These are phyloP conservation scores for Trichosurus vulpecula DNA, from an alignment of 2,797 vertebrate species.

Conservation along the genomic window DNA sequence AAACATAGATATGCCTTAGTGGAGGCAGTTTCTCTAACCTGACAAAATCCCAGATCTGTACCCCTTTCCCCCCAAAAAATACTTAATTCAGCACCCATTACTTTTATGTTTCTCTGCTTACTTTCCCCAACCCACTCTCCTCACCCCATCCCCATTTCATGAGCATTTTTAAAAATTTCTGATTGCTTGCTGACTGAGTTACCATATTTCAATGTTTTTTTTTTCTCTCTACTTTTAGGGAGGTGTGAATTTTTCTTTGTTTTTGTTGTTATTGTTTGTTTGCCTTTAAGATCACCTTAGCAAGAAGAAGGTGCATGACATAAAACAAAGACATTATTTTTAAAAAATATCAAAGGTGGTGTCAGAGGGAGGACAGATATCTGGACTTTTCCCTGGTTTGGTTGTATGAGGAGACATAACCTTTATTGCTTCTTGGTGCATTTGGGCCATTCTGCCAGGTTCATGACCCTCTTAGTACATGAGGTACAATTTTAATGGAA, in stretches of 20 bases:
- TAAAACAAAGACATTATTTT: neutral
- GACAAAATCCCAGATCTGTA: neutral
- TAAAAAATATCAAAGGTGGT: neutral
- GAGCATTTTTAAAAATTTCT: neutral
- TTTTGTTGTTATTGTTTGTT: neutral
- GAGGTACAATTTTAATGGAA: neutral
- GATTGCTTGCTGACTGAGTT: neutral
- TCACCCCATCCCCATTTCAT: neutral
- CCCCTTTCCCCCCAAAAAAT: neutral
- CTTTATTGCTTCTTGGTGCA: neutral
- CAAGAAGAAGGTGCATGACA: neutral
- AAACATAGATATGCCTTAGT: neutral
- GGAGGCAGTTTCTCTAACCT: neutral
- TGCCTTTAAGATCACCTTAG: neutral
- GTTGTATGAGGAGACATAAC: neutral
- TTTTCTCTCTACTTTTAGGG: neutral
- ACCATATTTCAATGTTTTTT: neutral
- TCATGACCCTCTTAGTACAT: neutral
- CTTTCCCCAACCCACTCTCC: neutral
- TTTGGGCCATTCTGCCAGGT: neutral
- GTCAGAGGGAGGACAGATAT: neutral
- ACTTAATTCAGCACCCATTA: neutral
- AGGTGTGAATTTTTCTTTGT: neutral
- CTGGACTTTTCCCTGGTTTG: neutral
- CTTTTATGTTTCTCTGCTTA: neutral